Evolutionary conservation across 2,113 vertebrate genomes (phyloP).

Genomic region (Lepisosteus oculatus): DNA sequence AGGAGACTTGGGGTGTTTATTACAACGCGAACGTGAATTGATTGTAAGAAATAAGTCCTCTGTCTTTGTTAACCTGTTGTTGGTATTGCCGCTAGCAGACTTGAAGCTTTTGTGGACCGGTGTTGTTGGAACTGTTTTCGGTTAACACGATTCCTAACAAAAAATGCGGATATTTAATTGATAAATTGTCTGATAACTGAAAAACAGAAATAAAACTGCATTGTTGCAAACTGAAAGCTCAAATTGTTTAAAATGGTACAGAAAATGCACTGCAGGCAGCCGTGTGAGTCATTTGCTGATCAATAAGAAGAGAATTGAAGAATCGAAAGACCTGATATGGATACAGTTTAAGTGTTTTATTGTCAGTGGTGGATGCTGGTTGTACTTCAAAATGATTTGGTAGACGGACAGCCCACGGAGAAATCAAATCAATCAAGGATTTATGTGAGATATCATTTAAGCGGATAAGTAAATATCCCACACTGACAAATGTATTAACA

Average conservation of each 20-base stretch:
- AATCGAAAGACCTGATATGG: conserved; percentile 3
- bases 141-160: background rate
- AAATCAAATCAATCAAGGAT: conserved; percentile 25
- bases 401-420: conserved; percentile 18
- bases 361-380: background rate
- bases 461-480: conserved; percentile 30
- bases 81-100: background rate
- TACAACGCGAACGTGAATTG: background rate
- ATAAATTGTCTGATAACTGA: background rate
- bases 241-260: background rate
- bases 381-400: conserved; percentile 10
- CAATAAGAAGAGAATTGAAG: background rate
- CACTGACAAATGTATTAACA: conserved; percentile 26
- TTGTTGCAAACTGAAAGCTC: background rate
- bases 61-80: conserved; percentile 4
- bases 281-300: conserved; percentile 2
- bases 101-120: background rate
- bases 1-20: background rate
- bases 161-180: background rate
- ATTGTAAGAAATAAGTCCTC: background rate
- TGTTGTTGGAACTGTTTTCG: background rate
- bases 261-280: background rate
- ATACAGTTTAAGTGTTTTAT: conserved; percentile 14
- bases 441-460: conserved; percentile 24
- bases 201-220: background rate